phyloP scores from a whole-genome alignment of 2,113 vertebrate species.

The Petromus typicus region DNA sequence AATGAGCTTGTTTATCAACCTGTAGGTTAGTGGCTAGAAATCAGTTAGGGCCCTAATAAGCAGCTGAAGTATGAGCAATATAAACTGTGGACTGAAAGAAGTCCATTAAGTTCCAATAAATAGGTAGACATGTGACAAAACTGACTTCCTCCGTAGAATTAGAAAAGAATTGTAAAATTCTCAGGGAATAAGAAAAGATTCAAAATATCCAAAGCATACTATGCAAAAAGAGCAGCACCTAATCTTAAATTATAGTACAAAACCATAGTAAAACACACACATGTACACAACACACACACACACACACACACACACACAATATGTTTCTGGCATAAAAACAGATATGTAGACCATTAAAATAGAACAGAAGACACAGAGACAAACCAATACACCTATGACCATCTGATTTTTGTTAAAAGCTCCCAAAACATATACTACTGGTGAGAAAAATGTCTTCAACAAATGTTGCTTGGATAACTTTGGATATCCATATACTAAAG shows the following conservation, averaged over 20 bases:
- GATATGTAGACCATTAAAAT: background rate
- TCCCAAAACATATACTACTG: background rate
- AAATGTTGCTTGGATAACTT: background rate
- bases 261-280: background rate
- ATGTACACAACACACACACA: background rate
- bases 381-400: background rate
- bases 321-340: background rate
- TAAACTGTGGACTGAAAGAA: background rate
- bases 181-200: background rate
- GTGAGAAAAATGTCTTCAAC: background rate
- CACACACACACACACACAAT: background rate
- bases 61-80: slow-evolving; percentile 14
- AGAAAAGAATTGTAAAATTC: background rate
- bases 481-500: background rate
- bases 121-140: background rate
- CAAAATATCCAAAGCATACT: background rate
- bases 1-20: background rate
- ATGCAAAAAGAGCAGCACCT: background rate
- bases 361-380: background rate
- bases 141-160: background rate
- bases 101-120: slow-evolving; percentile 9
- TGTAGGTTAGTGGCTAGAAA: background rate
- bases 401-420: background rate
- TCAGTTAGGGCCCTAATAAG: background rate
- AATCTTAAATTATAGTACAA: background rate